Conservation (phyloP, 2,888 invertebrate genomes). For the Cantharis rustica region DNA sequence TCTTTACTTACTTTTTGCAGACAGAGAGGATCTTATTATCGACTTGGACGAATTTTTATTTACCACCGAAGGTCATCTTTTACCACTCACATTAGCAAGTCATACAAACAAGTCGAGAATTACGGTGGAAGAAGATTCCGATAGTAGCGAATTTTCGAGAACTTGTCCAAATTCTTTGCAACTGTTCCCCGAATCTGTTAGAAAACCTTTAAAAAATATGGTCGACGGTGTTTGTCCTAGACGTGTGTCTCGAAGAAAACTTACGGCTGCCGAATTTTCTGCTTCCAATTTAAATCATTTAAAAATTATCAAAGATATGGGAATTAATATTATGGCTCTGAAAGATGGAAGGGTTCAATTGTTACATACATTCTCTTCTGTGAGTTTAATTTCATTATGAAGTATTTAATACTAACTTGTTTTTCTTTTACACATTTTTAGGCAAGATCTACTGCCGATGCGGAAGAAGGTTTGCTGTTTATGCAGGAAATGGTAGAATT, state of each 20-base stretch:
- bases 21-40: conserved; percentile 80
- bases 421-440: conserved; percentile 49
- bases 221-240: conserved; percentile 81
- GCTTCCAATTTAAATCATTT: conserved; percentile 84
- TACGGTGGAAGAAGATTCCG: conserved; percentile 60
- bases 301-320: conserved; percentile 88
- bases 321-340: conserved; percentile 87
- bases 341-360: conserved; percentile 91
- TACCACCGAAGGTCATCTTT: conserved; percentile 93
- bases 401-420: conserved; percentile 5
- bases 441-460: conserved; percentile 86
- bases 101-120: conserved; percentile 61
- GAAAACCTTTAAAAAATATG: conserved; percentile 83
- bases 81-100: conserved; percentile 83
- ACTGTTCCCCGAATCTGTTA: conserved; percentile 81
- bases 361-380: conserved; percentile 85
- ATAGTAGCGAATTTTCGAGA: conserved; percentile 64
- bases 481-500: conserved; percentile 97
- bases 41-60: conserved; percentile 87
- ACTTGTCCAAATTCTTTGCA: conserved; percentile 87
- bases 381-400: conserved; percentile 56
- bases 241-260: conserved; percentile 63
- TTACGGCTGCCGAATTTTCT: conserved; percentile 74
- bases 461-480: conserved; percentile 89
- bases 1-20: conserved; percentile 89